Evolutionary conservation across 2,797 vertebrate species (phyloP), one percentile per base, ranked within the genome.

Genomic region (Paguma larvata): DNA sequence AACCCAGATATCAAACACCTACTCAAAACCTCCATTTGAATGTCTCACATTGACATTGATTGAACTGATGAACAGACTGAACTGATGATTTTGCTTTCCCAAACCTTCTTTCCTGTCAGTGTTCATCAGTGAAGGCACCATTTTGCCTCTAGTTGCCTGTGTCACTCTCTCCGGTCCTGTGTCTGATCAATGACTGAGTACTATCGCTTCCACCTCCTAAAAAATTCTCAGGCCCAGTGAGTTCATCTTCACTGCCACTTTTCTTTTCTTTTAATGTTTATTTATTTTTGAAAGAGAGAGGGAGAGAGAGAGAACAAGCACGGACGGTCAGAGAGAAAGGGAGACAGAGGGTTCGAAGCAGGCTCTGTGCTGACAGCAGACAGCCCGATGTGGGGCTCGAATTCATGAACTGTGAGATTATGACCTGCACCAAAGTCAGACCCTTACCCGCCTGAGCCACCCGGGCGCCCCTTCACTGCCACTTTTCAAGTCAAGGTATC

Each of bases 1-100:
- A 89, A 93, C 11, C 38, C 18, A 65, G 34, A 72, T 62, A 72
- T 53, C 87, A 95, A 92, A 91, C 59, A 19, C n/a, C 44, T 68
- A 89, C 32, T 27, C 65, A 67, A 59, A 23, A 65, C 7, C 84
- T 94, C 56, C 19, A 73, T n/a, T 25, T 91, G 34, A 23, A 73
- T 53, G 27, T 75, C 18, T 65, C 63, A 51, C 8, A 16, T 44
- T 38, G 38, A 38, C 38, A 38, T 38, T 38, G 38, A 38, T 38
- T 38, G 38, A 38, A 38, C 38, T 38, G 38, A 38, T 38, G 38
- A 38, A 38, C 38, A 38, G 38, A 38, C 9, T 41, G 15, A 38
- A 51, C 59, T 75, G 19, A 94, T 94, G 23, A 67, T 48, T 89
- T 83, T 68, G 65, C 59, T 14, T 63, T 27, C 34, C 19, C 41